These are phyloP conservation scores for Micrastur ruficollis DNA, from an alignment of 2,797 vertebrate genomes.

Conservation along the genomic window DNA sequence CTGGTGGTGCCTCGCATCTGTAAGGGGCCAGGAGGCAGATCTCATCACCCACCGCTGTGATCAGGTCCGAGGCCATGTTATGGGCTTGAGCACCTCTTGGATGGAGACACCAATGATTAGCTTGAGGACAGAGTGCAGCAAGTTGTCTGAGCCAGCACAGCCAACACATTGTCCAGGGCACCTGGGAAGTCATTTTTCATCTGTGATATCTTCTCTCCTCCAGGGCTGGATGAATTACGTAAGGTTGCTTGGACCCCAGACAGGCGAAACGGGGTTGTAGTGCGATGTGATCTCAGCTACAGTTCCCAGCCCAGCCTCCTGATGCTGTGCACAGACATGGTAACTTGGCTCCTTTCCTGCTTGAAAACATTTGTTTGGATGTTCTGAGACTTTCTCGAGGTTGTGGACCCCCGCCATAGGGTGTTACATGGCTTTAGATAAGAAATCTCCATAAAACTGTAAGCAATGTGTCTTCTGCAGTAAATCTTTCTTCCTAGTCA, in stretches of 20 bases:
- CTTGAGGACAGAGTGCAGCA: neutral
- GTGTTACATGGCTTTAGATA: slow-evolving; percentile 67
- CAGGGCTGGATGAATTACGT: neutral
- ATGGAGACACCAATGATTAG: neutral
- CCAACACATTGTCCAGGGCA: neutral
- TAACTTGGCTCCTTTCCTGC: slow-evolving; percentile 32
- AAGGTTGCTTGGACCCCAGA: slow-evolving; percentile 13
- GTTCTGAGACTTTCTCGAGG: slow-evolving; percentile 7
- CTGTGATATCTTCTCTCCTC: neutral
- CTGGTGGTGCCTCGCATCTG: rapidly evolving
- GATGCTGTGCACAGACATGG: neutral
- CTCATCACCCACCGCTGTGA: neutral
- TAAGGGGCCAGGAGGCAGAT: neutral
- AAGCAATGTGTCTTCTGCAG: slow-evolving; percentile 47
- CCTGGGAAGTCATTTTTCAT: slow-evolving; percentile 45
- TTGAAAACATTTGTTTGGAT: slow-evolving; percentile 43
- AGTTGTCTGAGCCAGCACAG: neutral
- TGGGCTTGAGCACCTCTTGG: neutral
- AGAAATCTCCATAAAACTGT: slow-evolving; percentile 64
- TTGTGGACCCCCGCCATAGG: slow-evolving; percentile 24
- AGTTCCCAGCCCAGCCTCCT: neutral
- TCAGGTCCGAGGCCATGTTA: neutral
- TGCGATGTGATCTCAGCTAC: neutral
- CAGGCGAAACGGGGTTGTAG: neutral
- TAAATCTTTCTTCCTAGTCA: slow-evolving; percentile 56